Conservation (phyloP, 1,140 invertebrate genomes). For the Drosophila kikkawai region DNA sequence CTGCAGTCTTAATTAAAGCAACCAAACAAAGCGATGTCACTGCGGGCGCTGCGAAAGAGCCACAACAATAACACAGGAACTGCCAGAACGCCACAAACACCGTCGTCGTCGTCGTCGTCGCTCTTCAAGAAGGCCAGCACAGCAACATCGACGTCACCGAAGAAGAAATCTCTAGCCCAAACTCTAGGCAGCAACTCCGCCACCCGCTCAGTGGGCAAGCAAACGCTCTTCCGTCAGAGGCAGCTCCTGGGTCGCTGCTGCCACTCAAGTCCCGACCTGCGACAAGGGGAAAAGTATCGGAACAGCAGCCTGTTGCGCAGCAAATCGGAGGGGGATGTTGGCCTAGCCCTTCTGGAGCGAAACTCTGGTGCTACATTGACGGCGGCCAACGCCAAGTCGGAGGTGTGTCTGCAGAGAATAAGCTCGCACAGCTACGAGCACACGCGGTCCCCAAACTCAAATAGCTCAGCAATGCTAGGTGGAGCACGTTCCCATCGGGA, state of each 20-base stretch:
- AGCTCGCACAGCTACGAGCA: conserved; percentile 76
- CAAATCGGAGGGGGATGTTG: conserved; percentile 77
- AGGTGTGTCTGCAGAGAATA: conserved; percentile 79
- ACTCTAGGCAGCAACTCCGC: conserved; percentile 9
- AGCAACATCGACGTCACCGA: conserved; percentile 52
- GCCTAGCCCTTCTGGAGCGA: conserved; percentile 23
- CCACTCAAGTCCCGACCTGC: conserved; percentile 70
- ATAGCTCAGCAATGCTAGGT: conserved; percentile 39
- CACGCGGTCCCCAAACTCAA: background rate
- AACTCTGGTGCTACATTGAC: conserved; percentile 28
- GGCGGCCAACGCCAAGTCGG: conserved; percentile 75
- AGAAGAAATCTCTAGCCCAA: conserved; percentile 32
- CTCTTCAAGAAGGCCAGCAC: conserved; percentile 66
- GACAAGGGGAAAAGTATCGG: conserved; percentile 15
- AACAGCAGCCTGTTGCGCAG: conserved; percentile 67
- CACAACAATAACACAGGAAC: conserved; percentile 29
- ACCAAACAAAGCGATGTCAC: conserved; percentile 73
- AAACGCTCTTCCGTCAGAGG: conserved; percentile 31
- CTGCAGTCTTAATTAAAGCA: conserved; percentile 14
- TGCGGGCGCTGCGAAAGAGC: conserved; percentile 79
- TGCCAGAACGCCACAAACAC: conserved; percentile 26
- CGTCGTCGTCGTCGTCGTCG: conserved; percentile 25
- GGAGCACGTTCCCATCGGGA: conserved; percentile 78
- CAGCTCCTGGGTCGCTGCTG: conserved; percentile 58
- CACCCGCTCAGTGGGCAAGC: conserved; percentile 15